Evolutionary conservation across 2,888 invertebrate species (phyloP).

Genomic region (Lasioglossum zephyrum): DNA sequence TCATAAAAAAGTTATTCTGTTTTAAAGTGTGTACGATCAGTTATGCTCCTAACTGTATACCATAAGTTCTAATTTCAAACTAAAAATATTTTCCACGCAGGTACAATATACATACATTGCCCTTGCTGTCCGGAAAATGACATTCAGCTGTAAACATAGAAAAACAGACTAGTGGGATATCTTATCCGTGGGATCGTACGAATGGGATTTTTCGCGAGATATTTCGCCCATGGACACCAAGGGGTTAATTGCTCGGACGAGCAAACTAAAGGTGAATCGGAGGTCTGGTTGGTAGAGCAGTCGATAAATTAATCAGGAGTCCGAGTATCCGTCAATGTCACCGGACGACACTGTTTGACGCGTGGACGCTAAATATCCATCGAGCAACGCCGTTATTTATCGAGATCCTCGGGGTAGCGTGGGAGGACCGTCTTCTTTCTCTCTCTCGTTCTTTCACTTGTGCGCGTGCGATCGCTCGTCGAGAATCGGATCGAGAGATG

Average conservation of each 20-base stretch:
- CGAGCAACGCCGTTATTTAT: conserved; percentile 35
- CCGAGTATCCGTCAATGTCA: conserved; percentile 22
- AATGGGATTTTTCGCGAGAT: too few species aligned
- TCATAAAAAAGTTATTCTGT: too few species aligned
- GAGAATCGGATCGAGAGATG: conserved; percentile 71
- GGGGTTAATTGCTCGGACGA: background rate
- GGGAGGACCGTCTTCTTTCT: background rate
- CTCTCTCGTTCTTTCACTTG: background rate
- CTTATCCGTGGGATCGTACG: too few species aligned
- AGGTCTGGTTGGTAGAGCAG: background rate
- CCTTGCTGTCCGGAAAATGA: too few species aligned
- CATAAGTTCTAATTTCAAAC: too few species aligned
- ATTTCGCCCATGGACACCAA: too few species aligned
- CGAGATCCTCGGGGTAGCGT: conserved; percentile 28
- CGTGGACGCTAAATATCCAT: conserved; percentile 21
- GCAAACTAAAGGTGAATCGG: background rate
- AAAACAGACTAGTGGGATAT: too few species aligned
- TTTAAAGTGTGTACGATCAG: too few species aligned
- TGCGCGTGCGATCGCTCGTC: conserved; percentile 30
- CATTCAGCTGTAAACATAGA: too few species aligned
- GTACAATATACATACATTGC: too few species aligned
- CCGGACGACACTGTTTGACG: conserved; percentile 16
- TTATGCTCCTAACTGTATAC: too few species aligned
- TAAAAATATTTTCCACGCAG: too few species aligned
- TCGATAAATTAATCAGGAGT: background rate